These are phyloP conservation scores for Dichetophora obliterata DNA, from an alignment of 2,888 invertebrate species.

Conservation along the genomic window DNA sequence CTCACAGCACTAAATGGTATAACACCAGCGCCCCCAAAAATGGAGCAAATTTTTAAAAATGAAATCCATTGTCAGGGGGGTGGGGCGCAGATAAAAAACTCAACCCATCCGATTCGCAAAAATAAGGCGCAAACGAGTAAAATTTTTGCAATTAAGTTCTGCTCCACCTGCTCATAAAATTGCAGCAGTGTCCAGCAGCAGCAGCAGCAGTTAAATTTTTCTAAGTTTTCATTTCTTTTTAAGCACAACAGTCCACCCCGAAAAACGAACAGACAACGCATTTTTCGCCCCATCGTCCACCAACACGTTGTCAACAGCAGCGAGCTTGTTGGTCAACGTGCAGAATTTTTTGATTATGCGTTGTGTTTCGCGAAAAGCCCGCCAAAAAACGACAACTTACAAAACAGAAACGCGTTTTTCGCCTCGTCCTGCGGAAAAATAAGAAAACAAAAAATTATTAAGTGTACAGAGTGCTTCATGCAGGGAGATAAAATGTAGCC, in stretches of 20 bases:
- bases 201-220: background rate
- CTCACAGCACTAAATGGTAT: background rate
- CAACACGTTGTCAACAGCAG: background rate
- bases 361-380: conserved; percentile 60
- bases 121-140: background rate
- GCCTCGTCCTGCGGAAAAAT: background rate
- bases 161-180: conserved; percentile 22
- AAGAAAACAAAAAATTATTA: conserved; percentile 6
- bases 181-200: conserved; percentile 15
- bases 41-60: background rate
- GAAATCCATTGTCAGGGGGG: background rate
- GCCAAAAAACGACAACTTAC: conserved; percentile 47
- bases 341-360: conserved; percentile 62
- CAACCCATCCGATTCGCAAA: background rate
- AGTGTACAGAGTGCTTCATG: background rate
- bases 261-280: background rate
- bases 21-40: background rate
- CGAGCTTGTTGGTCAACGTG: background rate
- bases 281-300: background rate
- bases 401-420: background rate
- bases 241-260: background rate
- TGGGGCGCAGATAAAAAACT: background rate
- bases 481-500: too few relatives aligned
- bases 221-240: conserved; percentile 25
- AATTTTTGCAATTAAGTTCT: conserved; percentile 26